Percentiles rank a stretch among this genome's conserved stretches.
Evolutionary conservation across 2,888 invertebrate species (phyloP).

Genomic region (Acrocyrtus sp.): DNA sequence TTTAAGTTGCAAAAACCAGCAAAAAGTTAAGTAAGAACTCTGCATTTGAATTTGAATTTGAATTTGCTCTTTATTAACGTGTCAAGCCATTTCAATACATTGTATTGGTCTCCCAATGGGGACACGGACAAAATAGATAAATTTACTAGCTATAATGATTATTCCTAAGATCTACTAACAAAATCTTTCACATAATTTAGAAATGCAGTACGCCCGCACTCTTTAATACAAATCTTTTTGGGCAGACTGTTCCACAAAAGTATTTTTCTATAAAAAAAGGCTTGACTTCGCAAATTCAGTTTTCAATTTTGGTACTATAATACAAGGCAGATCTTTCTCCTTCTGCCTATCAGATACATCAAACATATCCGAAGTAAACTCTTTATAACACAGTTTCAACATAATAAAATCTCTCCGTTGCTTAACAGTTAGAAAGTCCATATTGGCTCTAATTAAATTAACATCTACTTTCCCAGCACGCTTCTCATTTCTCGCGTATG

Average conservation of each 20-base stretch:
- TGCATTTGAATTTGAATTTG: neutral
- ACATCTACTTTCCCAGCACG: too few species aligned
- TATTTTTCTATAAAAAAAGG: neutral
- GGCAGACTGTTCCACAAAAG: neutral
- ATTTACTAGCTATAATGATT: conserved; percentile 9
- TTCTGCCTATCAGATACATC: neutral
- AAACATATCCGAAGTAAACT: neutral
- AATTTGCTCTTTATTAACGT: conserved; percentile 2
- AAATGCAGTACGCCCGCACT: neutral
- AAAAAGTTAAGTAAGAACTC: too few species aligned
- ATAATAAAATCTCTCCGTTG: conserved; percentile 10
- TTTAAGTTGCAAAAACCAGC: too few species aligned
- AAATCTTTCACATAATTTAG: neutral
- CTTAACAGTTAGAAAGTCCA: conserved; percentile 4
- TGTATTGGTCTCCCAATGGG: conserved; percentile 10
- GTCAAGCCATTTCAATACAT: neutral
- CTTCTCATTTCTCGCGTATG: neutral
- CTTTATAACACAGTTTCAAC: neutral
- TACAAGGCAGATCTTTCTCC: neutral
- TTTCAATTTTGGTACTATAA: neutral
- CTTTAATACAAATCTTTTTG: neutral
- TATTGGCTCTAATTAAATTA: neutral
- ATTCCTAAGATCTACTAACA: too few species aligned
- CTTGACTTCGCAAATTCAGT: too few species aligned
- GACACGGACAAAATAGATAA: neutral